Base-by-base conservation (phyloP, 2,113 vertebrate species). In the Tylochromis polylepis region DNA sequence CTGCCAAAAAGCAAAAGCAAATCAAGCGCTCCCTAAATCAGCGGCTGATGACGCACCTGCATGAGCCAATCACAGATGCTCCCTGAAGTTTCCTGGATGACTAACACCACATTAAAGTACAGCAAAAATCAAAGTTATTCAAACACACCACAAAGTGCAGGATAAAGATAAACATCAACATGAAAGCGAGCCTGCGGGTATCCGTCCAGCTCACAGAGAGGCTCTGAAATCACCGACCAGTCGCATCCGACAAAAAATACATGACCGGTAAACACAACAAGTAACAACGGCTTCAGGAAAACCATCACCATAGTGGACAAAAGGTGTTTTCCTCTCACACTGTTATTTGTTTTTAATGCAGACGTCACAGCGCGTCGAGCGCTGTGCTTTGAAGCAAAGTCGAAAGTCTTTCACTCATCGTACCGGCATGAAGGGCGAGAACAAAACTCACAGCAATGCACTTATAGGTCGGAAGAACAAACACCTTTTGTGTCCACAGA, bases 251-350 rank as follows among this genome's bases (percentile, higher is more conserved):
- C 31, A 11, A 65, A 59, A n/a, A 12, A 3, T 65, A 1, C 18
- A 62, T 0, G 0, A 62, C 59, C 5, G 2, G 31, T 62, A 62
- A 62, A 36, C 59, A 11, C 31, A 60, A 60, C 58, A 62, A 62
- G 59, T 36, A 62, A 36, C 59, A 11, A 36, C 59, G 1, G 5
- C 59, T 62, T 62, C 59, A 36, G 59, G 59, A n/a, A 0, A 36
- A 11, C 29, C 0, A 16, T 6, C 29, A 0, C 59, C 59, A 0
- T 62, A 0, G 29, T 62, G 29, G 59, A 62, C 59, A 4, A n/a
- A 62, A 62, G 59, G 10, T 36, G 18, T 7, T 36, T 11, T 8
- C 8, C 7, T 3, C 34, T 36, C 34, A 36, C 34, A 36, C 34
- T 36, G 34, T 36, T 36, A 36, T 20, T 34, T 29, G 59, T 31